phyloP scores from a whole-genome alignment of 1,140 invertebrate species.

The Pseudomyrmex sp. region DNA sequence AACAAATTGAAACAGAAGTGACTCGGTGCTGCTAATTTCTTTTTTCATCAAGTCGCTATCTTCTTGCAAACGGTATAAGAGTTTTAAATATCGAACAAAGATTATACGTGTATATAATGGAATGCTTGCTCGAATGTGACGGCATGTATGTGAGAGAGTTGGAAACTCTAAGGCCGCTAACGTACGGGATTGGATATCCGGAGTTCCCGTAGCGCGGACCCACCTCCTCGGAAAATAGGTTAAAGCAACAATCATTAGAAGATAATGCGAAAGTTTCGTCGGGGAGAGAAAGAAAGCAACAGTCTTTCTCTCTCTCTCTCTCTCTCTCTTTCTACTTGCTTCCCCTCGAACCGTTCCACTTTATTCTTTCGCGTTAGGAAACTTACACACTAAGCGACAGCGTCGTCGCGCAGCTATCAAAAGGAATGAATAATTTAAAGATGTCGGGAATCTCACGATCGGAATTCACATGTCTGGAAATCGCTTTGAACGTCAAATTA shows the following conservation, averaged over 20 bases:
- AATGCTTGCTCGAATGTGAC: slow-evolving; percentile 60
- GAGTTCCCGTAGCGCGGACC: slow-evolving; percentile 45
- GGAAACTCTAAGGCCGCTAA: slow-evolving; percentile 43
- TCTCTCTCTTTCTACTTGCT: no score
- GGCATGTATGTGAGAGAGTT: slow-evolving; percentile 48
- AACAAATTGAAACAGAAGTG: slow-evolving; percentile 17
- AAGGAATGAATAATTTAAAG: slow-evolving; percentile 73
- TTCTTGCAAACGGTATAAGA: slow-evolving; percentile 40
- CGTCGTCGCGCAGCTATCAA: slow-evolving; percentile 47
- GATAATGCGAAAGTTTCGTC: slow-evolving; percentile 69
- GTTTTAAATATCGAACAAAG: slow-evolving; percentile 36
- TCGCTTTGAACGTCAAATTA: slow-evolving; percentile 76
- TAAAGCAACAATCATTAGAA: slow-evolving; percentile 65
- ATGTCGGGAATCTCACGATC: slow-evolving; percentile 69
- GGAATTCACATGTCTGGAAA: slow-evolving; percentile 73
- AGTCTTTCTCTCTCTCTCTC: background rate
- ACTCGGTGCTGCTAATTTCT: slow-evolving; percentile 2
- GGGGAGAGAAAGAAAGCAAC: slow-evolving; percentile 29
- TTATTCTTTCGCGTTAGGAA: slow-evolving; percentile 58
- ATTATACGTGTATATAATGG: slow-evolving; percentile 30
- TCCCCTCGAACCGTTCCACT: slow-evolving; percentile 40
- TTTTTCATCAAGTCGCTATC: slow-evolving; percentile 15
- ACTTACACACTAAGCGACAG: slow-evolving; percentile 23
- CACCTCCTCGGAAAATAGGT: slow-evolving; percentile 28
- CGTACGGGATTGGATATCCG: slow-evolving; percentile 64